A percentile compares a stretch with the other conserved stretches of the same genome.
Conservation (phyloP, 2,888 invertebrate genomes). For the Oscheius myriophilus region DNA sequence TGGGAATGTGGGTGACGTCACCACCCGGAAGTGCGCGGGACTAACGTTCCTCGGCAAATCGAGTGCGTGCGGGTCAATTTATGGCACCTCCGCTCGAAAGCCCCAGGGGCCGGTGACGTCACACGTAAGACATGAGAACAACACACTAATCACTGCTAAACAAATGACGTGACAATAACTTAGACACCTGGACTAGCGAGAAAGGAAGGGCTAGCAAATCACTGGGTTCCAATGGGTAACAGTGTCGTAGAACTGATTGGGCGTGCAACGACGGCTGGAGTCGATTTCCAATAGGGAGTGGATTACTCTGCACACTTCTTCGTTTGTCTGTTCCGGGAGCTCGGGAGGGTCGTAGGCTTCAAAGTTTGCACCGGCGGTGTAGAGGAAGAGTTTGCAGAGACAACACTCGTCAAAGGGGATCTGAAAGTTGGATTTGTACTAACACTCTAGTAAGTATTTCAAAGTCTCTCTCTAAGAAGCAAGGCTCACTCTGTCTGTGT, state of each 20-base stretch:
- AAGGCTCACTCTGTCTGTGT: background rate
- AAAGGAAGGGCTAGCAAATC: slow-evolving; percentile 12
- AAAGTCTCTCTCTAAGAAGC: background rate
- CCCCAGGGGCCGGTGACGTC: slow-evolving; percentile 10
- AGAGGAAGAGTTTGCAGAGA: slow-evolving; percentile 67
- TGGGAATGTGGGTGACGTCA: slow-evolving; percentile 25
- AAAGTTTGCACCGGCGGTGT: slow-evolving; percentile 66
- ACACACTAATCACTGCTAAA: background rate
- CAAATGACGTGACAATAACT: background rate
- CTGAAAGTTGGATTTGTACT: slow-evolving; percentile 44
- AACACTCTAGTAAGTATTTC: background rate
- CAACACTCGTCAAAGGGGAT: slow-evolving; percentile 67
- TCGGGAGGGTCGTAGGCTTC: slow-evolving; percentile 68
- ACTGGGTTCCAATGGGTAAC: slow-evolving; percentile 37
- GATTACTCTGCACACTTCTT: slow-evolving; percentile 49
- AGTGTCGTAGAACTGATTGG: slow-evolving; percentile 57
- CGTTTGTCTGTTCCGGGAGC: slow-evolving; percentile 51
- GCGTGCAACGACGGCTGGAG: slow-evolving; percentile 56
- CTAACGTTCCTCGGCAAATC: slow-evolving; percentile 2
- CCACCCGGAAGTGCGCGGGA: background rate
- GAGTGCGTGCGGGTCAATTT: slow-evolving; percentile 19
- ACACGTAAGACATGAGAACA: background rate
- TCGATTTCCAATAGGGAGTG: slow-evolving; percentile 64
- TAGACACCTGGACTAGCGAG: background rate
- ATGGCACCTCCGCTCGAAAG: slow-evolving; percentile 4